These are phyloP conservation scores for Phylloscopus trochiloides DNA, from an alignment of 2,113 vertebrate species.

Conservation along the genomic window DNA sequence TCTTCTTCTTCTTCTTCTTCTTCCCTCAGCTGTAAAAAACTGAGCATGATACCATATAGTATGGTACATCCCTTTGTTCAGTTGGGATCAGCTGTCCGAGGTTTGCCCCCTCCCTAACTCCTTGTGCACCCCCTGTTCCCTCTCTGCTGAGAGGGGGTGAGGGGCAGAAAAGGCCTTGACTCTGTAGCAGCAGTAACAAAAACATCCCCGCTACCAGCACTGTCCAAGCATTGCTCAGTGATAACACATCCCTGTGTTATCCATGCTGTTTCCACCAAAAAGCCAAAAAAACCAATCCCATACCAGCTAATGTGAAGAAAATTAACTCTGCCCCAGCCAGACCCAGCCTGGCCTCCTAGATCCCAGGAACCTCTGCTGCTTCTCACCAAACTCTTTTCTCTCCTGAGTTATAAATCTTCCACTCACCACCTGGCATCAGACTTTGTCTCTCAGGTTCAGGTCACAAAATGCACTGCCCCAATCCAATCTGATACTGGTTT, in stretches of 20 bases:
- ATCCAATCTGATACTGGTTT: neutral
- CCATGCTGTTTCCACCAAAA: neutral
- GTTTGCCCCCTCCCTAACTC: neutral
- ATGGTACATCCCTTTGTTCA: neutral
- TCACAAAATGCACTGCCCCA: neutral
- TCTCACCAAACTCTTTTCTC: neutral
- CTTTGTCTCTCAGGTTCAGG: neutral
- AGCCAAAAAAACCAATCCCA: neutral
- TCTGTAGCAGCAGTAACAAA: fast-evolving
- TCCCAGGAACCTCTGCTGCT: neutral
- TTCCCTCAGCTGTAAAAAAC: neutral
- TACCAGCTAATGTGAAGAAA: neutral
- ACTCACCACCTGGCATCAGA: neutral
- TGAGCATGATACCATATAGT: fast-evolving
- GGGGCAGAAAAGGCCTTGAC: neutral
- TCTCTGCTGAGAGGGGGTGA: fast-evolving
- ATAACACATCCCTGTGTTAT: neutral
- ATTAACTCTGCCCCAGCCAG: neutral
- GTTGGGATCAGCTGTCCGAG: fast-evolving
- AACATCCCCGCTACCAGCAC: neutral
- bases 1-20: neutral
- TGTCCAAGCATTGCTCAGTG: neutral
- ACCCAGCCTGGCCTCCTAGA: neutral
- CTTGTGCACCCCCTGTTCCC: fast-evolving
- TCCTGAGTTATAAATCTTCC: neutral